Conservation (phyloP, 2,888 invertebrate species). For the Gandaritis pyraliata region DNA sequence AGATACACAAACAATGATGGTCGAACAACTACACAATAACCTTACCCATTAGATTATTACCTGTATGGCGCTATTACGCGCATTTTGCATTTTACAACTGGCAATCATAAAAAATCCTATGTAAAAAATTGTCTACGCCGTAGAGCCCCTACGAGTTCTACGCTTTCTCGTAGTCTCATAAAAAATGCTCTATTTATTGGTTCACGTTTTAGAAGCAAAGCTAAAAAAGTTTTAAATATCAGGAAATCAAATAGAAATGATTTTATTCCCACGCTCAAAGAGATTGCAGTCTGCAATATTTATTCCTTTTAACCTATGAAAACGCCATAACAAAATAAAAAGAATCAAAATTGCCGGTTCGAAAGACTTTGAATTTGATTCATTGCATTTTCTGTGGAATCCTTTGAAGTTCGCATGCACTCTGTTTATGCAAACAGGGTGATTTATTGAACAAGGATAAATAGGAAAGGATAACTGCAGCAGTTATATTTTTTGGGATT, state of each 20-base stretch:
- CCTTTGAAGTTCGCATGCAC: constrained; percentile 42
- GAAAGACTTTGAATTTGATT: constrained; percentile 44
- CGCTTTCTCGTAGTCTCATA: background rate
- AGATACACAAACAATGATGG: too few relatives aligned
- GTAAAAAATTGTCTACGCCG: background rate
- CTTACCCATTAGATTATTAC: background rate
- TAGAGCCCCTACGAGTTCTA: constrained; percentile 11
- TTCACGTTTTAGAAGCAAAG: background rate
- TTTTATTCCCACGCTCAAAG: background rate
- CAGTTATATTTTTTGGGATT: too few relatives aligned
- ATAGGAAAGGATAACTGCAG: too few relatives aligned
- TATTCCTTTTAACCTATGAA: constrained; percentile 27
- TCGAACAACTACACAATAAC: background rate
- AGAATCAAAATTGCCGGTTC: constrained; percentile 24
- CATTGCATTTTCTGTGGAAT: constrained; percentile 42
- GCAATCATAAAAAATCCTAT: too few relatives aligned
- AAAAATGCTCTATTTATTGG: too few relatives aligned
- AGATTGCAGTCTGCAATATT: constrained; percentile 20
- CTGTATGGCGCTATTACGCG: too few relatives aligned
- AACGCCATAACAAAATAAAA: constrained; percentile 27
- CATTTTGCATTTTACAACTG: too few relatives aligned
- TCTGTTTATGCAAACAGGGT: constrained; percentile 16
- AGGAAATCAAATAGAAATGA: background rate
- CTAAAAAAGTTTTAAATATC: background rate
- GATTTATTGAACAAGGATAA: background rate